These are phyloP conservation scores for Clistopyga incitator DNA, from an alignment of 2,888 invertebrate species.

Conservation along the genomic window DNA sequence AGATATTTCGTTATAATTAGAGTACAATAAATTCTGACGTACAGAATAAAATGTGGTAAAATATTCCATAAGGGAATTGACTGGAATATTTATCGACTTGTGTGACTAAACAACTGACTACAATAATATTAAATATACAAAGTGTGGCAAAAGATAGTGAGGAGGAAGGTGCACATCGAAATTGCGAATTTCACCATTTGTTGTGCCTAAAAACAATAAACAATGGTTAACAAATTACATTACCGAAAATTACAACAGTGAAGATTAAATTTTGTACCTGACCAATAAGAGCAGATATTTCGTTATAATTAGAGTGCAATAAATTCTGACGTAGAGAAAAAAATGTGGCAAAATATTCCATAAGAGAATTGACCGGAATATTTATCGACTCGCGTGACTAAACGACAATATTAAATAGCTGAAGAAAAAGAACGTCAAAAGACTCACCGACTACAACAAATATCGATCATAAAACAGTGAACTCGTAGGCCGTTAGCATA, in stretches of 20 bases:
- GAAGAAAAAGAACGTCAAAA: constrained; percentile 10
- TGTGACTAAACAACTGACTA: constrained; percentile 31
- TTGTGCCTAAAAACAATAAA: constrained; percentile 69
- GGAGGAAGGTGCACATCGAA: constrained; percentile 68
- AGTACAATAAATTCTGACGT: not conserved
- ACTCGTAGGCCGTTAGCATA: constrained; percentile 64
- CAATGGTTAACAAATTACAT: constrained; percentile 22
- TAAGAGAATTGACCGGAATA: constrained; percentile 27
- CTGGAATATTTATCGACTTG: constrained; percentile 27
- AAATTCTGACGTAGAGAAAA: not conserved
- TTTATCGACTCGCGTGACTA: constrained; percentile 21
- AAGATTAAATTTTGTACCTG: not conserved
- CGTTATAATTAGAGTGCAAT: not conserved
- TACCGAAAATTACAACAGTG: not conserved
- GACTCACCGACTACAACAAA: constrained; percentile 55
- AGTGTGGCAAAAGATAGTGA: constrained; percentile 67
- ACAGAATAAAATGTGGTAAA: not conserved
- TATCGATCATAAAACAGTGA: constrained; percentile 59
- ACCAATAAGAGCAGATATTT: not conserved
- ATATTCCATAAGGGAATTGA: constrained; percentile 5
- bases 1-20: not conserved
- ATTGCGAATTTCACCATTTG: constrained; percentile 76
- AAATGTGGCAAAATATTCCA: not conserved
- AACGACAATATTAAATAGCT: constrained; percentile 26
- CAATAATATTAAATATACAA: constrained; percentile 40